Evolutionary conservation across 2,113 vertebrate genomes (phyloP), one percentile per base, ranked within the genome.

Genomic region (Coturnix japonica): DNA sequence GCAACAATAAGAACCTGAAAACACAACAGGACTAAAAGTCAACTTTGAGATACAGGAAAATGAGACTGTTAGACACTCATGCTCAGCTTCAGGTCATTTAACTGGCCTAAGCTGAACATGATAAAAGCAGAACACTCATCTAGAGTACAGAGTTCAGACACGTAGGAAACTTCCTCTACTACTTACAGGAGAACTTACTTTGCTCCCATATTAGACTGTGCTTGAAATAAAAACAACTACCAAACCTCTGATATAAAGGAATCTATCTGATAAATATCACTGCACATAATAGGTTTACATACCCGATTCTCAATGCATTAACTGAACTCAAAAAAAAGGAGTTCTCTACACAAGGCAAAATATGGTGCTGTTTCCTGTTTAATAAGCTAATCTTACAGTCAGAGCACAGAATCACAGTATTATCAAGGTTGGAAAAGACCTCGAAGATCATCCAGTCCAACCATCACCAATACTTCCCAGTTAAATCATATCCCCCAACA

Each of bases 41-140:
- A 9, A 44, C 53, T 41, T 31, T 2, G 2, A 89, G 39, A 20
- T 11, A 4, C 26, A 78, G 31, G 28, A 77, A 83, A 41, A 41
- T 11, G 69, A 23, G 12, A 59, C 25, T 65, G 18, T 39, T 6
- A 44, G 9, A 54, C 11, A 17, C 18, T n/a, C 1, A 0, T 4
- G 7, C 13, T 83, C 47, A 72, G 33, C 47, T 78, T 71, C 81
- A 70, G n/a, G 18, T 66, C 46, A 30, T 39, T 74, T 44, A 53
- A 57, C 17, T 31, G 30, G 21, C 15, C 21, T 33, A 75, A 69
- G 23, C 25, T 4, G 61, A 93, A 39, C 16, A 37, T 2, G 3
- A 43, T 17, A 47, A 64, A 76, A 37, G 39, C 17, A 76, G 37
- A 91, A 53, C 11, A 67, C 8, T 64, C 23, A 75, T 21, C 39